A percentile compares a stretch with the other conserved stretches of the same genome.
Conservation (phyloP, 1,140 invertebrate species). For the Drosophila guanche region DNA sequence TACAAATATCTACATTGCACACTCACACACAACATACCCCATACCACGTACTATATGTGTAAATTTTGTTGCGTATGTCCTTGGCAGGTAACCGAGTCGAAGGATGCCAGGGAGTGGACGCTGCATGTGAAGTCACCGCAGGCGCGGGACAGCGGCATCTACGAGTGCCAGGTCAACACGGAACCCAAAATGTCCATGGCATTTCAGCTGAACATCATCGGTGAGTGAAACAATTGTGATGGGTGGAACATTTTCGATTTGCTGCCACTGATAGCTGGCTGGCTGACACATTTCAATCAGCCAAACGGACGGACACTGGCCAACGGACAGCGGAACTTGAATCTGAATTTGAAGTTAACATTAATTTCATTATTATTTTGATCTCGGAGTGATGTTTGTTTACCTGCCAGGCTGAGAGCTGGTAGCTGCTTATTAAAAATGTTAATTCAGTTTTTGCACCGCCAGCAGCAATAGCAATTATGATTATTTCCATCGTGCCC, state of each 20-base stretch:
- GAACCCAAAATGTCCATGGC: slow-evolving; percentile 96
- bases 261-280: too few species aligned
- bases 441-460: slow-evolving; percentile 51
- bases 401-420: slow-evolving; percentile 7
- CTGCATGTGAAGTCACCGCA: slow-evolving; percentile 95
- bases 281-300: too few species aligned
- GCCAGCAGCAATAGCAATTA: slow-evolving; percentile 54
- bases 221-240: slow-evolving; percentile 86
- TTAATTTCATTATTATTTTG: neutral
- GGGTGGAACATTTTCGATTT: too few species aligned
- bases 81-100: slow-evolving; percentile 91
- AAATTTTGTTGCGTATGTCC: neutral
- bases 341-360: neutral
- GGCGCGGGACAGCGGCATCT: slow-evolving; percentile 91
- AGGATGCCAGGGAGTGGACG: slow-evolving; percentile 96
- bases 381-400: slow-evolving; percentile 42
- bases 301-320: too few species aligned
- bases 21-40: too few species aligned
- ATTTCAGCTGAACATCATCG: slow-evolving; percentile 93
- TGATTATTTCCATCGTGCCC: slow-evolving; percentile 58
- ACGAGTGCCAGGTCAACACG: slow-evolving; percentile 97
- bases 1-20: too few species aligned
- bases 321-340: too few species aligned
- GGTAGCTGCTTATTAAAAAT: slow-evolving; percentile 58
- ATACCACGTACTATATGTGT: too few species aligned